These are phyloP conservation scores for Centropristis striata DNA, from an alignment of 2,113 vertebrate species.

Conservation along the genomic window DNA sequence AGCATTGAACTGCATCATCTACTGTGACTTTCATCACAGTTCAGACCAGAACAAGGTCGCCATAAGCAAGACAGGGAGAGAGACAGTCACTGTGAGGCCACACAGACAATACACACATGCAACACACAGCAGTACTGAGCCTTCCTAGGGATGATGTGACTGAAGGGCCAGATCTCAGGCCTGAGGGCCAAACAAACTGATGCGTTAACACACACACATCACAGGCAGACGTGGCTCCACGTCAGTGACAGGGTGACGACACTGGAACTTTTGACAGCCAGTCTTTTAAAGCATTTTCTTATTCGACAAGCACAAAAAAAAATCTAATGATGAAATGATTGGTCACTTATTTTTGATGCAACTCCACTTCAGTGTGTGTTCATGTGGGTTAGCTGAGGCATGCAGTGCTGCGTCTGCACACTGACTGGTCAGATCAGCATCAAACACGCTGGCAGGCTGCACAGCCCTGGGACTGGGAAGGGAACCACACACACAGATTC, in stretches of 20 bases:
- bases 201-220: constrained; percentile 10
- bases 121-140: constrained; percentile 8
- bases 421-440: constrained; percentile 79
- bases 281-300: neutral
- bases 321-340: constrained; percentile 26
- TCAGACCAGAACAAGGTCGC: constrained; percentile 15
- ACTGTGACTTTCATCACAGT: constrained; percentile 18
- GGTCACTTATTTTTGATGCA: constrained; percentile 22
- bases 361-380: constrained; percentile 33
- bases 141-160: neutral
- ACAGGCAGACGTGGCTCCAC: neutral
- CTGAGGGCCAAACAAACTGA: constrained; percentile 29
- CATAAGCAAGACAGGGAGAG: constrained; percentile 15
- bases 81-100: neutral
- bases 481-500: constrained; percentile 13
- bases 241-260: neutral
- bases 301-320: neutral
- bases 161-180: constrained; percentile 14
- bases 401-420: constrained; percentile 70
- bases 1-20: constrained; percentile 1
- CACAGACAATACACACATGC: neutral
- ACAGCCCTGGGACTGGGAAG: constrained; percentile 22
- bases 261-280: neutral
- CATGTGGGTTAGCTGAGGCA: constrained; percentile 44
- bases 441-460: constrained; percentile 63